Evolutionary conservation across 2,888 invertebrate species (phyloP).

Genomic region (Dasypolia templi): DNA sequence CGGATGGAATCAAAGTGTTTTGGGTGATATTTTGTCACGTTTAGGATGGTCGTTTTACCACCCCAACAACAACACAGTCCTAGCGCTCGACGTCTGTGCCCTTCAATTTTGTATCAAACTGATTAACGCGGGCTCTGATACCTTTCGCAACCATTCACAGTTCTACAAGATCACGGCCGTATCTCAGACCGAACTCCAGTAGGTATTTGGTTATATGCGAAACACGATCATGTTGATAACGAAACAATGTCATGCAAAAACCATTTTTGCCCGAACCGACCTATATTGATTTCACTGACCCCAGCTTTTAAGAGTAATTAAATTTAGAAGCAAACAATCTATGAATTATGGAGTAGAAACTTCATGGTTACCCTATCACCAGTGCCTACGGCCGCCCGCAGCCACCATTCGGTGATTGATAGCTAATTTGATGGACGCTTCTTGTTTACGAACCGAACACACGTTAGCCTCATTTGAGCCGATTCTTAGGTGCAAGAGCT

Average conservation of each 20-base stretch:
- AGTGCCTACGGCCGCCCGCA: background rate
- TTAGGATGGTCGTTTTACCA: background rate
- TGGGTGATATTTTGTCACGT: background rate
- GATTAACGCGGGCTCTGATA: conserved; percentile 5
- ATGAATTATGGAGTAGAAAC: background rate
- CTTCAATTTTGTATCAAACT: conserved; percentile 38
- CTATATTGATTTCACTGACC: background rate
- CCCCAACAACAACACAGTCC: background rate
- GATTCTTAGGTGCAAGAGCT: conserved; percentile 12
- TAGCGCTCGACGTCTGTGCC: background rate
- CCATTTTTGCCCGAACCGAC: background rate
- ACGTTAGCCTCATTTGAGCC: conserved; percentile 17
- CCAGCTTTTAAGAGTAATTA: background rate
- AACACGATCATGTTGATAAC: background rate
- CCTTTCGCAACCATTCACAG: background rate
- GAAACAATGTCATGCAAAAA: background rate
- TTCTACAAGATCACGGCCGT: background rate
- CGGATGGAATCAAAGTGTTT: background rate
- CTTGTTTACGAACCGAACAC: conserved; percentile 45
- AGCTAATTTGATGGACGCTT: conserved; percentile 48
- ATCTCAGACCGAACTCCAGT: background rate
- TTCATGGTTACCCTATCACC: background rate
- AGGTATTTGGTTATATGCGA: background rate
- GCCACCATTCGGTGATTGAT: conserved; percentile 29
- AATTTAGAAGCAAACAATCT: background rate